Percentiles rank a stretch among this genome's conserved stretches.
These are phyloP conservation scores for Leguminivora glycinivorella DNA, from an alignment of 1,140 invertebrate genomes.

Conservation along the genomic window DNA sequence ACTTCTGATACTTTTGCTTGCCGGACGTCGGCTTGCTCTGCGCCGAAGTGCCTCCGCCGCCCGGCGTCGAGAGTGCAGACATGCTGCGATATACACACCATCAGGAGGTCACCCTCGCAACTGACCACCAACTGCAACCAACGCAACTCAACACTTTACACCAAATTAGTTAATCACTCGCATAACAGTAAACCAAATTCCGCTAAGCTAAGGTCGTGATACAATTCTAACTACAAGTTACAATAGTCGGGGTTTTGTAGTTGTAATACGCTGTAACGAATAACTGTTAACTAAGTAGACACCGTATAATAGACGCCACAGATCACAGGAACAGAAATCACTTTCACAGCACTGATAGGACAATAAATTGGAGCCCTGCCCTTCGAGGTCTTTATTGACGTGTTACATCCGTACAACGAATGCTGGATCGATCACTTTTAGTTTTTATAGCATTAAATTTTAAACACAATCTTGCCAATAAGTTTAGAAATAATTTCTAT, in stretches of 20 bases:
- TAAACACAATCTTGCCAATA: constrained; percentile 39
- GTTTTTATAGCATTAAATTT: constrained; percentile 42
- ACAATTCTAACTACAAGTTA: constrained; percentile 39
- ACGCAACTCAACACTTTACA: constrained; percentile 44
- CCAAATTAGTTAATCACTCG: constrained; percentile 25
- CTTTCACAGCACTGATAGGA: constrained; percentile 66
- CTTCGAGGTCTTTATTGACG: constrained; percentile 72
- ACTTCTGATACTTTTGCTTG: constrained; percentile 95
- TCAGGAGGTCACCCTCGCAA: constrained; percentile 77
- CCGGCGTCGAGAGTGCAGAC: constrained; percentile 80
- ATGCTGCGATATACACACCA: constrained; percentile 80
- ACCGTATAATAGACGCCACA: constrained; percentile 21
- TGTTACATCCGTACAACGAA: constrained; percentile 73
- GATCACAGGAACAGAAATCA: constrained; percentile 44
- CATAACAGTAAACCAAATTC: constrained; percentile 39
- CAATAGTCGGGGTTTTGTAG: constrained; percentile 23
- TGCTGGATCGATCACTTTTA: constrained; percentile 66
- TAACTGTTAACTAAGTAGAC: background rate
- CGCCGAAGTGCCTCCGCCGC: constrained; percentile 78
- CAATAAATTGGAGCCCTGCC: constrained; percentile 69
- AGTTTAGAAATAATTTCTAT: constrained; percentile 34
- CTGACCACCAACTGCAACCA: constrained; percentile 75
- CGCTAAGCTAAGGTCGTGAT: constrained; percentile 28
- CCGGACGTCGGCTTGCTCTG: constrained; percentile 77
- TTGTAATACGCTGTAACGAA: background rate